phyloP scores from a whole-genome alignment of 2,888 invertebrate genomes.

The Pinctada fucata region DNA sequence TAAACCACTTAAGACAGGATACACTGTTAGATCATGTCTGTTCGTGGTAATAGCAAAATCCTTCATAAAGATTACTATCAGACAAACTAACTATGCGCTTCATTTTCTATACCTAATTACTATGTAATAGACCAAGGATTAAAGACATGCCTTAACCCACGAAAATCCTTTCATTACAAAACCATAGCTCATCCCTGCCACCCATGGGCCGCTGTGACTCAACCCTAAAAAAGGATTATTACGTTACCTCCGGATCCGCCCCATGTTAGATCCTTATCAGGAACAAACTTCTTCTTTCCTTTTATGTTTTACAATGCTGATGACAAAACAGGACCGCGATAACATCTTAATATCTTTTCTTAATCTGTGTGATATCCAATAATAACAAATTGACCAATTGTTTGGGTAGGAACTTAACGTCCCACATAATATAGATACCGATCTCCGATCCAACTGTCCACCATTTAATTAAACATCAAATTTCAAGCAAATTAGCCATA shows the following conservation, averaged over 20 bases:
- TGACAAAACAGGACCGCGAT: background rate
- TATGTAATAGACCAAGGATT: background rate
- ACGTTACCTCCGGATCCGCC: background rate
- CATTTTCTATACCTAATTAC: background rate
- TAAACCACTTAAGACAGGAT: too few relatives aligned
- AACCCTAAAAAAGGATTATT: background rate
- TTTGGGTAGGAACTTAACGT: background rate
- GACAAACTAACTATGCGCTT: background rate
- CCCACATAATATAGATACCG: background rate
- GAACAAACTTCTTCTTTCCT: background rate
- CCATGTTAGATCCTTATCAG: background rate
- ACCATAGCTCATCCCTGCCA: background rate
- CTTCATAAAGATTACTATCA: too few relatives aligned
- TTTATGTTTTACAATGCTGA: background rate
- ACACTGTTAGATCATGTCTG: too few relatives aligned
- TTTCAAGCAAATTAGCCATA: background rate
- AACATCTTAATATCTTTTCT: background rate
- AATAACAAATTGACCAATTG: background rate
- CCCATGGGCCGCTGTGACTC: constrained; percentile 1
- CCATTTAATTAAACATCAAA: background rate
- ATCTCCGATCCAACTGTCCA: background rate
- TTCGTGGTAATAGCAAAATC: too few relatives aligned
- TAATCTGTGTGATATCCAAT: background rate
- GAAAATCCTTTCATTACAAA: background rate
- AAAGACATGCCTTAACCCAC: background rate